phyloP scores from a whole-genome alignment of 92 coral and sea anemone species.

The Meandrina meandrites region DNA sequence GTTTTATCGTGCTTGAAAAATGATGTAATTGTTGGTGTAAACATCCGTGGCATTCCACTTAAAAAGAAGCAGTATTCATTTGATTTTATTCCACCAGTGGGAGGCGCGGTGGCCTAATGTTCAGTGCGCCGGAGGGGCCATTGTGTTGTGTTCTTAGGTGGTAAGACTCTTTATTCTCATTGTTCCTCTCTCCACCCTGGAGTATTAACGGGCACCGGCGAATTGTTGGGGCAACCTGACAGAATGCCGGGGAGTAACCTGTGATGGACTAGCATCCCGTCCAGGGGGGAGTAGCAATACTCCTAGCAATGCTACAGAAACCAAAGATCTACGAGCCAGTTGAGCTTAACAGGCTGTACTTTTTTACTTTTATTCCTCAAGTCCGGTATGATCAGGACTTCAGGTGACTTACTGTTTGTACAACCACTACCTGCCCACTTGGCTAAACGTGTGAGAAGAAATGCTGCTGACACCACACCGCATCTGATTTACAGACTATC shows the following conservation, averaged over 20 bases:
- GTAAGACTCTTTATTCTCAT: neutral
- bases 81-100: no score
- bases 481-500: constrained; percentile 36
- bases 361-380: neutral
- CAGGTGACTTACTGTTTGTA: constrained; percentile 21
- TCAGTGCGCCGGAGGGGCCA: neutral
- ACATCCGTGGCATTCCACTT: no score
- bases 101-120: no score
- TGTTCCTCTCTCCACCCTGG: neutral
- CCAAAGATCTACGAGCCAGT: neutral
- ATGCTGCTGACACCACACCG: neutral
- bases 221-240: neutral
- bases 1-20: neutral
- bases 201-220: neutral
- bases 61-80: no score
- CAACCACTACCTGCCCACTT: constrained; percentile 35
- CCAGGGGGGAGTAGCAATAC: neutral
- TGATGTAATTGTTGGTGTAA: no score
- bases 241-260: neutral
- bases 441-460: constrained; percentile 46
- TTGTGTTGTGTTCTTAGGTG: neutral
- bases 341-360: no score
- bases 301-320: neutral
- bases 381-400: constrained; percentile 44
- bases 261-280: neutral